Conservation (phyloP, 2,888 invertebrate species). For the Asteroscopus sphinx region DNA sequence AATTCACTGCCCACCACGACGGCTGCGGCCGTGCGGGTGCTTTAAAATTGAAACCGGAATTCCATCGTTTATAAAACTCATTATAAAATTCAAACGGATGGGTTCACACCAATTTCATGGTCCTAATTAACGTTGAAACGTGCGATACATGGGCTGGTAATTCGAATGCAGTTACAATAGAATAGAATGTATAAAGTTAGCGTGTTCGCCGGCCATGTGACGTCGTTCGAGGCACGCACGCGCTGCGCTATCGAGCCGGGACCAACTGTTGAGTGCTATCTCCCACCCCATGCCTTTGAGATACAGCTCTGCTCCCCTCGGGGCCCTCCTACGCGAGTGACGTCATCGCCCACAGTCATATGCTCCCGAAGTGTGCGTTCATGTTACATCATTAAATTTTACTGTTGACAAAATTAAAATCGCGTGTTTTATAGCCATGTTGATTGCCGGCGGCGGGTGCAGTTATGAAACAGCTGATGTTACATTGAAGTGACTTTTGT, state of each 20-base stretch:
- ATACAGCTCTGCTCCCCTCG: slow-evolving; percentile 59
- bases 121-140: slow-evolving; percentile 64
- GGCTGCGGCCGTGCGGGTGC: slow-evolving; percentile 23
- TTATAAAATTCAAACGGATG: slow-evolving; percentile 59
- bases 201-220: slow-evolving; percentile 72
- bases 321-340: slow-evolving; percentile 69
- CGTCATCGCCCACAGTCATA: slow-evolving; percentile 76
- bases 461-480: slow-evolving; percentile 27
- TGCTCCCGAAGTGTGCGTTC: slow-evolving; percentile 64
- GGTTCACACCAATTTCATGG: slow-evolving; percentile 64
- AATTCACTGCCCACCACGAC: slow-evolving; percentile 44
- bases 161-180: slow-evolving; percentile 45
- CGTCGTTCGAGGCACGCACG: slow-evolving; percentile 78
- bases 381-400: slow-evolving; percentile 65
- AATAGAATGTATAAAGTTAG: slow-evolving; percentile 49
- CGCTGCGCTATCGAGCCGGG: slow-evolving; percentile 82
- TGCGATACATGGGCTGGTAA: slow-evolving; percentile 42
- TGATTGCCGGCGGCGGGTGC: slow-evolving; percentile 31
- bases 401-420: slow-evolving; percentile 63
- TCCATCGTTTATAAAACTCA: slow-evolving; percentile 64
- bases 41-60: slow-evolving; percentile 62
- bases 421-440: slow-evolving; percentile 49
- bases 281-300: slow-evolving; percentile 64
- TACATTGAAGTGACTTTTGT: slow-evolving; percentile 8
- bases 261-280: slow-evolving; percentile 86